Percentiles rank a stretch among this genome's conserved stretches.
Conservation (phyloP, 2,888 invertebrate species). For the Perizoma flavofasciatum region DNA sequence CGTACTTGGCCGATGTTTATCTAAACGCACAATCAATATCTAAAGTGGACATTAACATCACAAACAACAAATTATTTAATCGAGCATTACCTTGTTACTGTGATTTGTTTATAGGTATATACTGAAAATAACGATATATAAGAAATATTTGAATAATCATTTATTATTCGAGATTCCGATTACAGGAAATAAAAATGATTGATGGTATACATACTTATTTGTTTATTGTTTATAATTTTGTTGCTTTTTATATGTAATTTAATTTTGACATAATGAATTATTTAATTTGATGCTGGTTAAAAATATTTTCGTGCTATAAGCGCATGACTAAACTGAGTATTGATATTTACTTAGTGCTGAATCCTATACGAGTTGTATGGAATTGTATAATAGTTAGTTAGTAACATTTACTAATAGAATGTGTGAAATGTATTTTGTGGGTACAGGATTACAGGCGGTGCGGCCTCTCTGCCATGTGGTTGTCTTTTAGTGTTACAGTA, state of each 20-base stretch:
- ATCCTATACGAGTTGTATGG: constrained; percentile 63
- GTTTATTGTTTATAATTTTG: constrained; percentile 54
- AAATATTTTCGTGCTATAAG: constrained; percentile 75
- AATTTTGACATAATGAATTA: constrained; percentile 44
- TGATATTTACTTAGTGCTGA: constrained; percentile 63
- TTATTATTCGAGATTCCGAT: constrained; percentile 65
- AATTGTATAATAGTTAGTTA: constrained; percentile 56
- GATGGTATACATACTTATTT: constrained; percentile 49
- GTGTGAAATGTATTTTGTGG: constrained; percentile 34
- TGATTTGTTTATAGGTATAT: constrained; percentile 75
- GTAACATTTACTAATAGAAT: constrained; percentile 46
- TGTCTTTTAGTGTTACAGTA: constrained; percentile 15
- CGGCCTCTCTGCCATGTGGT: constrained; percentile 26
- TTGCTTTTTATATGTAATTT: constrained; percentile 56
- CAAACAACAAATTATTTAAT: constrained; percentile 57
- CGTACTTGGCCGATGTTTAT: not conserved
- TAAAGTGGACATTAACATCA: constrained; percentile 56
- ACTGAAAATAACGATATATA: constrained; percentile 31
- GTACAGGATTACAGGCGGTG: constrained; percentile 21
- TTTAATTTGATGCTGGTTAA: constrained; percentile 51
- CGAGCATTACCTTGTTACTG: constrained; percentile 69
- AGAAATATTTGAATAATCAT: constrained; percentile 52
- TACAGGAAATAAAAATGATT: constrained; percentile 39
- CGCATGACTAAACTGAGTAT: constrained; percentile 74
- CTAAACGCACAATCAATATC: constrained; percentile 39